Evolutionary conservation across 1,140 invertebrate species (phyloP), one percentile per base, ranked within the genome.

Genomic region (Drosophila littoralis): DNA sequence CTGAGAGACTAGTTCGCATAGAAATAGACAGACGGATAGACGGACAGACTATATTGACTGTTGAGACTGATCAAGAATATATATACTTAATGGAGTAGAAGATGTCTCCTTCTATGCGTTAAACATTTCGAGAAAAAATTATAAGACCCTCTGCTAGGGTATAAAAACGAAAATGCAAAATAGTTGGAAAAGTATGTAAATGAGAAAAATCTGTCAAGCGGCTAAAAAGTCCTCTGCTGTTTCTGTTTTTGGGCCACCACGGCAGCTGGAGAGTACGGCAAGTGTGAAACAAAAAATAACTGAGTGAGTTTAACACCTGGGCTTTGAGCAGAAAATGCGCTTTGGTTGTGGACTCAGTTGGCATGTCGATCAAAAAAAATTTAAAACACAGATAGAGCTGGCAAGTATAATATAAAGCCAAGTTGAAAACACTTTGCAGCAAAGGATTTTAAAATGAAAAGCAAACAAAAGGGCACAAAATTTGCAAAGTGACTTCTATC

Each of bases 401-500:
- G 13, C 15, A 52, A 48, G 36, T 48, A 65, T 60, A 74, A 73
- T 75, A 79, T 75, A 74, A 81, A 89, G 80, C 76, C 83, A 86
- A 86, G 83, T 83, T 83, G 73, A 77, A 79, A 77, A 71, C 86
- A 77, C 76, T 77, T 58, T 55, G 77, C 52, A 67, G 77, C 66
- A 83, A 88, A 81, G 85, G 81, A 89, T 89, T 89, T 89, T 74
- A 61, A 81, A 84, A 84, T 84, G 75, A 65, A 88, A 88, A 81
- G 75, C 70, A 89, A 90, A 89, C 80, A 89, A 58, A 72, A 64
- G 67, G 55, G 51, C 75, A 42, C 67, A 88, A 81, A 88, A 69
- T 76, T 68, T 54, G 69, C 33, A 57, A 83, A 88, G 70, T 88
- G 75, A 88, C 69, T 89, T 79, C 64, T 48, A 22, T 36, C 42